Evolutionary conservation across 2,113 vertebrate genomes (phyloP).

Genomic region (Prietella phreatophila): DNA sequence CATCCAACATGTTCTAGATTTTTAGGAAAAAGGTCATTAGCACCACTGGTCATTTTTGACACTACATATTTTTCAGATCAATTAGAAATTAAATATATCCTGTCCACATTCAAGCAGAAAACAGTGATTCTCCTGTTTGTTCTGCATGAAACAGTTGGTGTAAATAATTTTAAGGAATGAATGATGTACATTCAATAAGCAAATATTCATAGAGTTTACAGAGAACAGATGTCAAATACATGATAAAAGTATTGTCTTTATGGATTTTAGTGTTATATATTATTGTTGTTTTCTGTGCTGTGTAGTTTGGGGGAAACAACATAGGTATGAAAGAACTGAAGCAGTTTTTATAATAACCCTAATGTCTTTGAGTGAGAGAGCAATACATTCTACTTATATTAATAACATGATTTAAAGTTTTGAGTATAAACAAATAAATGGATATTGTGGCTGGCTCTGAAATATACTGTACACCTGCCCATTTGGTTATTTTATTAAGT

Average conservation of each 20-base stretch:
- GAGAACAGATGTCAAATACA: slow-evolving; percentile 66
- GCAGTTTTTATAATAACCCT: background rate
- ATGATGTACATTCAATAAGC: slow-evolving; percentile 52
- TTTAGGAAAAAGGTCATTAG: too few relatives aligned
- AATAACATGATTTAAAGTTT: background rate
- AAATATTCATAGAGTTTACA: slow-evolving; percentile 56
- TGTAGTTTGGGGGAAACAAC: slow-evolving; percentile 4
- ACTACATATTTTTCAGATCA: slow-evolving; percentile 28
- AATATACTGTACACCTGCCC: background rate
- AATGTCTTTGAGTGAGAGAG: slow-evolving; percentile 18
- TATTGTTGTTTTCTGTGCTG: slow-evolving; percentile 35
- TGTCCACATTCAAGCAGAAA: slow-evolving; percentile 54
- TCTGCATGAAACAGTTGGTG: slow-evolving; percentile 57
- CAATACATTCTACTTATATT: background rate
- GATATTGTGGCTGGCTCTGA: background rate
- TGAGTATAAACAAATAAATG: background rate
- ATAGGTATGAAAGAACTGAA: slow-evolving; percentile 17
- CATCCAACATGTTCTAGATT: too few relatives aligned
- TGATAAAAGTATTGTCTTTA: slow-evolving; percentile 52
- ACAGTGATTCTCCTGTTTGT: slow-evolving; percentile 31
- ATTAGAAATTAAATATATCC: slow-evolving; percentile 16
- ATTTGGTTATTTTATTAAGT: background rate
- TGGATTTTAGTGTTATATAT: slow-evolving; percentile 38
- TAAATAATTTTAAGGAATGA: slow-evolving; percentile 64
- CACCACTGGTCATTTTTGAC: too few relatives aligned